These are phyloP conservation scores for Rattus norvegicus DNA, from an alignment of 2,113 vertebrate genomes.

Conservation along the genomic window DNA sequence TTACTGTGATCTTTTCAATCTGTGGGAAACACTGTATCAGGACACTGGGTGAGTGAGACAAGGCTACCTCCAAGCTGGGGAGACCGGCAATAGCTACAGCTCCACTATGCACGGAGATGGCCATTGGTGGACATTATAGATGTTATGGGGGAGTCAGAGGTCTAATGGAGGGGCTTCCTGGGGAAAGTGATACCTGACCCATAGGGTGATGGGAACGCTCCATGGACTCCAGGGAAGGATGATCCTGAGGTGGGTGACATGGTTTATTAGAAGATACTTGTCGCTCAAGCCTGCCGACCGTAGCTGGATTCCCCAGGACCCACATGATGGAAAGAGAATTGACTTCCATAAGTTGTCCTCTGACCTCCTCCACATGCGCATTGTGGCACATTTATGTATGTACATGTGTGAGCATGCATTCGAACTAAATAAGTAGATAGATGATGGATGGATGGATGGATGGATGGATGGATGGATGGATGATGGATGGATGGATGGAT, in stretches of 20 bases:
- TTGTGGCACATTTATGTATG: neutral
- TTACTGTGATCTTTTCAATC: neutral
- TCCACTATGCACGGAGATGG: neutral
- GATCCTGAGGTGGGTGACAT: neutral
- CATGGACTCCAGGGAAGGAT: neutral
- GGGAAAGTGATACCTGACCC: constrained; percentile 1
- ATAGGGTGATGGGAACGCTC: neutral
- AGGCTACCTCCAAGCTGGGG: neutral
- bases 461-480: too few species aligned
- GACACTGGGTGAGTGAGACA: neutral
- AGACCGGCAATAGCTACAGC: neutral
- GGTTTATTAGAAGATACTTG: neutral
- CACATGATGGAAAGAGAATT: neutral
- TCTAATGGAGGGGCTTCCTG: constrained; percentile 5
- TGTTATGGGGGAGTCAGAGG: neutral
- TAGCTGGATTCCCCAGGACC: too few species aligned
- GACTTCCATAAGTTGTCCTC: neutral
- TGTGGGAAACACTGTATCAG: neutral
- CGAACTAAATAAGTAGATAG: neutral
- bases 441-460: too few species aligned
- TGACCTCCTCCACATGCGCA: neutral
- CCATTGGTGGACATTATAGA: neutral
- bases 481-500: too few species aligned
- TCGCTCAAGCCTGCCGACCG: neutral
- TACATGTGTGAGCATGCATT: neutral